phyloP scores from a whole-genome alignment of 2,888 invertebrate species.

The Eupithecia pulchellata region DNA sequence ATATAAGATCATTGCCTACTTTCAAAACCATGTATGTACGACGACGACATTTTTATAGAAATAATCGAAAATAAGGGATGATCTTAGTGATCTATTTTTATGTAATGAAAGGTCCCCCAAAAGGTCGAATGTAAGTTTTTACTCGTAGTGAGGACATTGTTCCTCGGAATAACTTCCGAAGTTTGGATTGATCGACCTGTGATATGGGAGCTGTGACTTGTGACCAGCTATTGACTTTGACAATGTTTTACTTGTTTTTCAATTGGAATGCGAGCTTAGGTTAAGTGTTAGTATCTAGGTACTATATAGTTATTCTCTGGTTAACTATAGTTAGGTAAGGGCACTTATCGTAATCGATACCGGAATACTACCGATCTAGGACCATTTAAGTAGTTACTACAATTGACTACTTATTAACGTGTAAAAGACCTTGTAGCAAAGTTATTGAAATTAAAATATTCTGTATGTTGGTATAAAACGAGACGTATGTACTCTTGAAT shows the following conservation, averaged over 20 bases:
- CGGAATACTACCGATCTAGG: no score
- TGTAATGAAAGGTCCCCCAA: not conserved
- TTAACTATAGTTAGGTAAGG: no score
- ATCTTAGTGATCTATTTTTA: not conserved
- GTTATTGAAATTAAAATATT: no score
- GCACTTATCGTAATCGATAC: no score
- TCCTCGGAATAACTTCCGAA: constrained; percentile 2
- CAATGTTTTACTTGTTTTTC: not conserved
- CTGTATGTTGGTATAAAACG: no score
- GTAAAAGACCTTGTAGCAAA: no score
- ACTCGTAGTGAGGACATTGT: not conserved
- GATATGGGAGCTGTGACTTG: not conserved
- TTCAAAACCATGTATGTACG: not conserved
- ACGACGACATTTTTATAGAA: not conserved
- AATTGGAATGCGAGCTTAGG: not conserved
- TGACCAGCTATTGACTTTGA: not conserved
- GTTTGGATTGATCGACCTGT: constrained; percentile 3
- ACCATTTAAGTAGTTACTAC: no score
- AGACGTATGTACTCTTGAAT: no score
- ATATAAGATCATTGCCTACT: not conserved
- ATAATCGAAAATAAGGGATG: not conserved
- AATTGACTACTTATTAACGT: no score
- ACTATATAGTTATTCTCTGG: no score
- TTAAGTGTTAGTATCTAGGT: no score
- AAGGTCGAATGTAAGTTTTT: constrained; percentile 10